Conservation (phyloP, 2,113 vertebrate genomes). For the Neogale vison region DNA sequence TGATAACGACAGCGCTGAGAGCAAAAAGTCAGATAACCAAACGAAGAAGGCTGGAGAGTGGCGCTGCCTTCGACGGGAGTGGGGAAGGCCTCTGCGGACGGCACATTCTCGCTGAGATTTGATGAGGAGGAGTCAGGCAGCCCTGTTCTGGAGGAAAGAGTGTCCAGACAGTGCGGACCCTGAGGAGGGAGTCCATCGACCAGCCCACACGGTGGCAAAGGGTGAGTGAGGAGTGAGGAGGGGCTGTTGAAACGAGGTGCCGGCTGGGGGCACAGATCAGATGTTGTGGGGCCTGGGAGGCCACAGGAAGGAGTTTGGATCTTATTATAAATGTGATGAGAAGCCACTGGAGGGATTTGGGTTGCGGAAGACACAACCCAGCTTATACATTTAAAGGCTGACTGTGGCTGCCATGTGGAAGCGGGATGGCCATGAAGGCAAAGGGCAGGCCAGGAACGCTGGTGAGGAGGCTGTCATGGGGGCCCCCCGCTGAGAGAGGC, state of each 20-base stretch:
- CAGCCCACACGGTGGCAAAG: accelerated
- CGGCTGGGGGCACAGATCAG: background rate
- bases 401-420: background rate
- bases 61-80: too few species aligned
- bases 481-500: too few species aligned
- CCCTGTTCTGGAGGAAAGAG: background rate
- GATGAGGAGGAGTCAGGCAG: background rate
- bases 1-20: background rate
- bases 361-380: background rate
- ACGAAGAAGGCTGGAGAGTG: background rate
- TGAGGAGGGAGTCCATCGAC: background rate
- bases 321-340: background rate
- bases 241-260: accelerated
- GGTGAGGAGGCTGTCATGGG: background rate
- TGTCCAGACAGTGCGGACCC: background rate
- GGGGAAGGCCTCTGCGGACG: background rate
- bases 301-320: background rate
- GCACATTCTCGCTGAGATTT: background rate
- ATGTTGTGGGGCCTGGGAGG: background rate
- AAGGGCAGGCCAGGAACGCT: background rate
- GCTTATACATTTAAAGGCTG: background rate
- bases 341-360: background rate
- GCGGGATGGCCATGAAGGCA: background rate
- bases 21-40: background rate
- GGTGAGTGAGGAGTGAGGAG: background rate